phyloP scores from a whole-genome alignment of 2,113 vertebrate genomes.

The Symphodus melops region DNA sequence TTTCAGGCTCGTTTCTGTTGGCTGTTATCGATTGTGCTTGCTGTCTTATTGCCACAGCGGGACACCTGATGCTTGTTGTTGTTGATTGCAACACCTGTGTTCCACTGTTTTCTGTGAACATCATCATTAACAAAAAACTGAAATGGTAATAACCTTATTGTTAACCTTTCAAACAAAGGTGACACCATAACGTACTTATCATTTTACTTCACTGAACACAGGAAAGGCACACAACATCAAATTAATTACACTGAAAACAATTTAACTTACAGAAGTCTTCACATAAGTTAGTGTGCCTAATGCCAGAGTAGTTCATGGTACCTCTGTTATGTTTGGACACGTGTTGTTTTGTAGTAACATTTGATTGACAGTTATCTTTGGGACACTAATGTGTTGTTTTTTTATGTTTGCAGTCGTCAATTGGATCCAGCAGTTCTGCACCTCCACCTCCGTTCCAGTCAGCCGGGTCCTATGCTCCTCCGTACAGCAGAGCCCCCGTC shows the following conservation, averaged over 20 bases:
- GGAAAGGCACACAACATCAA: background rate
- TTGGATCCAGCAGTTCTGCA: conserved; percentile 86
- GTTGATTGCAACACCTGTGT: conserved; percentile 16
- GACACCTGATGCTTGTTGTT: background rate
- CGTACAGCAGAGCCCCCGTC: conserved; percentile 91
- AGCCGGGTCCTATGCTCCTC: conserved; percentile 88
- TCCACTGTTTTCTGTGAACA: background rate
- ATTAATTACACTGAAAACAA: no score
- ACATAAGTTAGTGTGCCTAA: background rate
- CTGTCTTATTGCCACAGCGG: background rate
- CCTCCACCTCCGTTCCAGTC: conserved; percentile 89
- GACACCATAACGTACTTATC: background rate
- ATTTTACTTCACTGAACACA: no score
- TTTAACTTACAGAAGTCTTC: background rate
- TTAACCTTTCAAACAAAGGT: no score
- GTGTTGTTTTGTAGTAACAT: background rate
- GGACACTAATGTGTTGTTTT: background rate
- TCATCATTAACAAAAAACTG: no score
- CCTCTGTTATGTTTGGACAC: background rate
- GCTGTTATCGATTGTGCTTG: background rate
- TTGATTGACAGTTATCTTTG: background rate
- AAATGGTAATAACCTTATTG: no score
- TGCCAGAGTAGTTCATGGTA: background rate
- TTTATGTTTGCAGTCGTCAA: conserved; percentile 87
- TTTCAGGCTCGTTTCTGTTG: no score